A percentile compares a stretch with the other conserved stretches of the same genome.
Conservation (phyloP, 2,888 invertebrate genomes). For the Gerosis bhagava region DNA sequence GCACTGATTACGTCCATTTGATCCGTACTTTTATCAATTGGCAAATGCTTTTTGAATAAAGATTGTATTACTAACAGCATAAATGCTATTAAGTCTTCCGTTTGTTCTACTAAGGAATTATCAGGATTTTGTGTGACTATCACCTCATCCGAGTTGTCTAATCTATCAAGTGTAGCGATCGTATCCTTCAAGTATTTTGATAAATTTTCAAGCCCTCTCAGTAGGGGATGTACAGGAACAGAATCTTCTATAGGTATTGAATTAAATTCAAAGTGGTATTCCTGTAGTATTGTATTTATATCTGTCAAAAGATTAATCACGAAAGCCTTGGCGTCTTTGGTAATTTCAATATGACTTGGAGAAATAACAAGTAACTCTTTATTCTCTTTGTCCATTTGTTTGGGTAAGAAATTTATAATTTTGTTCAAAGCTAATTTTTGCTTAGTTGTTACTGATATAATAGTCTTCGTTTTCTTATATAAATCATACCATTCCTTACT, state of each 20-base stretch:
- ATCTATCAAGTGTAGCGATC: slow-evolving; percentile 42
- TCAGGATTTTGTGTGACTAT: slow-evolving; percentile 45
- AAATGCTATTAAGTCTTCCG: slow-evolving; percentile 64
- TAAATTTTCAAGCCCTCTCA: slow-evolving; percentile 53
- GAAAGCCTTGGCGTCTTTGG: slow-evolving; percentile 51
- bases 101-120: slow-evolving; percentile 43
- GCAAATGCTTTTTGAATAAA: slow-evolving; percentile 68
- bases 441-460: slow-evolving; percentile 57
- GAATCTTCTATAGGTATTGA: slow-evolving; percentile 37
- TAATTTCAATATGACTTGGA: slow-evolving; percentile 60
- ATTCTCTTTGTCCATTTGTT: slow-evolving; percentile 46
- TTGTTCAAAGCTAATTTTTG: slow-evolving; percentile 62
- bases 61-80: slow-evolving; percentile 60
- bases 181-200: slow-evolving; percentile 50
- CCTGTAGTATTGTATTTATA: slow-evolving; percentile 48
- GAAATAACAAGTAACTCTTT: slow-evolving; percentile 45
- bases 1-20: slow-evolving; percentile 57
- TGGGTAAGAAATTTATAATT: slow-evolving; percentile 50
- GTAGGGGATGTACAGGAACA: slow-evolving; percentile 55
- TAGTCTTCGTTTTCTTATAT: slow-evolving; percentile 52
- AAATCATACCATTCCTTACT: slow-evolving; percentile 64
- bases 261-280: slow-evolving; percentile 57
- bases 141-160: slow-evolving; percentile 46
- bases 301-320: slow-evolving; percentile 49
- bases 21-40: slow-evolving; percentile 43